phyloP scores from a whole-genome alignment of 2,797 vertebrate species.

The Myotis daubentonii region DNA sequence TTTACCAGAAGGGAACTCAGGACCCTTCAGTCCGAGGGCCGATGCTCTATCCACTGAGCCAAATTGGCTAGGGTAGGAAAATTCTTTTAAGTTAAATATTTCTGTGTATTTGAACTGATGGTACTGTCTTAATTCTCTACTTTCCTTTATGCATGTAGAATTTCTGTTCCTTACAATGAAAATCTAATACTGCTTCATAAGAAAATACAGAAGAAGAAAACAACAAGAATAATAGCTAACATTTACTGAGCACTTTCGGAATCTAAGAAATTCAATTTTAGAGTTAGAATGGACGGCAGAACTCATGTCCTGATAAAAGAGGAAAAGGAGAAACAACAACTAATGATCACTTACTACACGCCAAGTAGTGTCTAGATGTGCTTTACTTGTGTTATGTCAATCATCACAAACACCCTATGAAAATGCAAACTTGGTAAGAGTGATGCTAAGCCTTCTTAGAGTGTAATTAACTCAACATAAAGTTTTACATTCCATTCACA shows the following conservation, averaged over 20 bases:
- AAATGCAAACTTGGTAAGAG: not conserved
- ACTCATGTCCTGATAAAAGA: not conserved
- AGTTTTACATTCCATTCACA: not conserved
- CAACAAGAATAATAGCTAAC: not conserved
- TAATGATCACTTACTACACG: not conserved
- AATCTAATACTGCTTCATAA: not conserved
- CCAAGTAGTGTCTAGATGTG: not conserved
- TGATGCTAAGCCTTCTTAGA: not conserved
- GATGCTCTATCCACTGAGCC: too few species aligned
- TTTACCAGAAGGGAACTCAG: too few species aligned
- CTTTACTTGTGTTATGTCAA: not conserved
- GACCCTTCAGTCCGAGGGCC: too few species aligned
- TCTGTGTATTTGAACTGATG: not conserved
- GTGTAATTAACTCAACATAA: not conserved
- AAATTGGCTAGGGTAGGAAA: not conserved
- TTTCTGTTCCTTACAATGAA: not conserved
- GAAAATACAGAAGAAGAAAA: slow-evolving; percentile 4
- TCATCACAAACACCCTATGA: not conserved
- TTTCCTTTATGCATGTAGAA: not conserved
- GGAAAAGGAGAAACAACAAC: not conserved
- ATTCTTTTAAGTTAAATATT: not conserved
- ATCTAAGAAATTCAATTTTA: not conserved
- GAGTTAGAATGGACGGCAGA: not conserved
- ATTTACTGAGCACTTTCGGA: not conserved
- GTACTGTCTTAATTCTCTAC: not conserved